phyloP scores from a whole-genome alignment of 2,113 vertebrate genomes.

The Amphiprion ocellaris region DNA sequence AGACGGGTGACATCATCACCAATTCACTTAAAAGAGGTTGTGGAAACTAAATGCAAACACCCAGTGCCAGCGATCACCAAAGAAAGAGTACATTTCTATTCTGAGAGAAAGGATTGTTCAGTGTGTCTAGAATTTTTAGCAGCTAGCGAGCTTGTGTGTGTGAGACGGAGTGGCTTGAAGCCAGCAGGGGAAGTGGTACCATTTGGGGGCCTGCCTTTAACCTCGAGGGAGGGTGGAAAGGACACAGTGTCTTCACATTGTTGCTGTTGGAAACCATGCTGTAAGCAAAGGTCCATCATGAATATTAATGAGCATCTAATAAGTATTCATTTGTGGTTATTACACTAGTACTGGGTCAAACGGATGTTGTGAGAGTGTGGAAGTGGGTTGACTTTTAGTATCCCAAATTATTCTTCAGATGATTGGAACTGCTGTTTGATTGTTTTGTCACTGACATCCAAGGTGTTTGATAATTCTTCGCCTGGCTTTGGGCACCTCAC shows the following conservation, averaged over 20 bases:
- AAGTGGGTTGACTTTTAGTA: not conserved
- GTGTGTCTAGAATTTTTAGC: conserved; percentile 77
- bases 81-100: conserved; percentile 62
- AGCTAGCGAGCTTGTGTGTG: conserved; percentile 27
- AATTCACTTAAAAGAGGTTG: conserved; percentile 35
- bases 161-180: conserved; percentile 55
- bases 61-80: conserved; percentile 50
- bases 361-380: not conserved
- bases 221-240: conserved; percentile 59
- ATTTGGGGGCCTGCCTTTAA: conserved; percentile 64
- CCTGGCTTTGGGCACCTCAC: too few relatives aligned
- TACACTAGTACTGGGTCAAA: conserved; percentile 26
- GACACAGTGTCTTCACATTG: conserved; percentile 74
- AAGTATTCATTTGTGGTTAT: conserved; percentile 44
- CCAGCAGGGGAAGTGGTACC: conserved; percentile 75
- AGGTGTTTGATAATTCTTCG: too few relatives aligned
- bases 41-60: conserved; percentile 34
- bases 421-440: too few relatives aligned
- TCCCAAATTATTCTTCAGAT: not conserved
- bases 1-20: conserved; percentile 66
- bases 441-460: too few relatives aligned
- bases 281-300: conserved; percentile 52
- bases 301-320: conserved; percentile 73
- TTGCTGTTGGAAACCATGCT: conserved; percentile 66
- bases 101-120: conserved; percentile 51